These are phyloP conservation scores for Notoglanidium macrostoma DNA, from an alignment of 2,797 vertebrate genomes.

Conservation along the genomic window DNA sequence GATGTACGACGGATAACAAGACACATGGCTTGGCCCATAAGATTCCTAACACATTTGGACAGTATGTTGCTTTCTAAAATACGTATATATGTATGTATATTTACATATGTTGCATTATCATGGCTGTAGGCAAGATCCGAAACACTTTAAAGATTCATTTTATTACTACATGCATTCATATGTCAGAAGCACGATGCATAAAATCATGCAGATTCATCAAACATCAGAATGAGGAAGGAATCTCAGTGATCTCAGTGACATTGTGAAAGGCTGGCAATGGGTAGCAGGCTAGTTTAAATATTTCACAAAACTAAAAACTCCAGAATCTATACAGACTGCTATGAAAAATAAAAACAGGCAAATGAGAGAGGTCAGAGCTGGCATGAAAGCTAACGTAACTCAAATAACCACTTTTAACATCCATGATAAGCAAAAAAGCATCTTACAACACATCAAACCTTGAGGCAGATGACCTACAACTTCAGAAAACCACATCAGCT, in stretches of 20 bases:
- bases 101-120: neutral
- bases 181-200: neutral
- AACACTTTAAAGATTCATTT: neutral
- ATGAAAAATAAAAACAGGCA: neutral
- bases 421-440: neutral
- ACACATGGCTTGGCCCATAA: conserved; percentile 24
- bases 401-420: neutral
- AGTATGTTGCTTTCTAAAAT: neutral
- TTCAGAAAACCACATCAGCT: neutral
- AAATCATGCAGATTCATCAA: neutral
- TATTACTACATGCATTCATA: neutral
- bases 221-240: neutral
- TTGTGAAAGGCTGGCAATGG: neutral
- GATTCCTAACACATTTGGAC: conserved; percentile 33
- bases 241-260: neutral
- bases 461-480: neutral
- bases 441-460: neutral
- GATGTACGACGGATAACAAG: conserved; percentile 53
- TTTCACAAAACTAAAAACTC: neutral
- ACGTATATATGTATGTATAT: neutral
- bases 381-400: neutral
- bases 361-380: neutral
- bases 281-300: neutral
- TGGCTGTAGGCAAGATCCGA: neutral
- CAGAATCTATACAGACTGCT: neutral